A percentile compares a stretch with the other conserved stretches of the same genome.
phyloP scores from a whole-genome alignment of 2,888 invertebrate species.

The Scelioninae gen. 1 region DNA sequence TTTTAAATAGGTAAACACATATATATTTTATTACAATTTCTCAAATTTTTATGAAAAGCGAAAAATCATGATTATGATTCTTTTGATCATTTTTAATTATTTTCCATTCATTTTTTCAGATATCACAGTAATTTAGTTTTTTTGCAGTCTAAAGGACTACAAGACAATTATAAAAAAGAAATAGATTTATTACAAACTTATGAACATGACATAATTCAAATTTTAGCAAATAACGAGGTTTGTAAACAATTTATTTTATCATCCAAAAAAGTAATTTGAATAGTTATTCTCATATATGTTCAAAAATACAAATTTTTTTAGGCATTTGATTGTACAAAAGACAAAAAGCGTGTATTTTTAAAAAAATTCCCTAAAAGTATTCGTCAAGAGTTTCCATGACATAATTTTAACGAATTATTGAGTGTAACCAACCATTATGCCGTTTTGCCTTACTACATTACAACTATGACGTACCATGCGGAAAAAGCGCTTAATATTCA shows the following conservation, averaged over 20 bases:
- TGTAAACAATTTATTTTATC: background rate
- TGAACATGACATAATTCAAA: conserved; percentile 14
- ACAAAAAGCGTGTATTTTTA: conserved; percentile 72
- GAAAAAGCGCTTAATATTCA: too few relatives aligned
- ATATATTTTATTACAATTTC: background rate
- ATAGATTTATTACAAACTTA: conserved; percentile 64
- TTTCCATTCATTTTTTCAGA: too few relatives aligned
- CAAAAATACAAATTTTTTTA: conserved; percentile 30
- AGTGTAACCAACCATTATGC: background rate
- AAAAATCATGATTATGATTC: too few relatives aligned
- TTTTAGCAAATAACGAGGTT: conserved; percentile 35
- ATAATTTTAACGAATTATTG: background rate
- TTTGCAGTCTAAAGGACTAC: conserved; percentile 15
- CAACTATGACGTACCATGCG: too few relatives aligned
- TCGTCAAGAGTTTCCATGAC: conserved; percentile 46
- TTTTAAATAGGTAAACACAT: background rate
- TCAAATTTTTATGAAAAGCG: too few relatives aligned
- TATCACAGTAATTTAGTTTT: background rate
- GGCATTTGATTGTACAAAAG: conserved; percentile 70
- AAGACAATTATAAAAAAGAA: conserved; percentile 5
- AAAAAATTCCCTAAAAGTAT: conserved; percentile 70
- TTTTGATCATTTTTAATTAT: too few relatives aligned
- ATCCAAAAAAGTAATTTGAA: background rate
- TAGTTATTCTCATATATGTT: background rate
- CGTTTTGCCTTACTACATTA: too few relatives aligned